These are phyloP conservation scores for Thoracochromis brauschi DNA, from an alignment of 2,113 vertebrate species.

Conservation along the genomic window DNA sequence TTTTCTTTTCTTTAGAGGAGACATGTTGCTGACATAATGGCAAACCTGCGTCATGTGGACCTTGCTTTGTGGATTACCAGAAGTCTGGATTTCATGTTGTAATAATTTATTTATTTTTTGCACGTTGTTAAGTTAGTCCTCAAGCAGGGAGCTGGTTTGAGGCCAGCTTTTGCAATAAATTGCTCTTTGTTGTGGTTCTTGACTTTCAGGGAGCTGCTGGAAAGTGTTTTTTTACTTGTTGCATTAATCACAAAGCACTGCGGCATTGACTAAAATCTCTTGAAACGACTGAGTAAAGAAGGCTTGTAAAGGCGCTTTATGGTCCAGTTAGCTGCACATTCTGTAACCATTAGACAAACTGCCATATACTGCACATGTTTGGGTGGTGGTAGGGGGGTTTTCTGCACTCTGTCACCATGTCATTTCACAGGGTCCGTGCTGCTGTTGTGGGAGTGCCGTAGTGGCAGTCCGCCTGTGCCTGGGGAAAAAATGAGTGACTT, in stretches of 20 bases:
- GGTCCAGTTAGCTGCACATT: neutral
- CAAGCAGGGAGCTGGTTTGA: constrained; percentile 5
- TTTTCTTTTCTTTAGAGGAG: neutral
- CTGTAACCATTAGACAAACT: neutral
- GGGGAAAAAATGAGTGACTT: neutral
- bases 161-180: constrained; percentile 36
- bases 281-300: constrained; percentile 4
- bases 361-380: neutral
- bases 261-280: neutral
- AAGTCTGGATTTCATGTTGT: constrained; percentile 59
- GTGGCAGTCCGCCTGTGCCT: neutral
- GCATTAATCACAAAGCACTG: constrained; percentile 1
- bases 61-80: constrained; percentile 54
- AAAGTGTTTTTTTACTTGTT: neutral
- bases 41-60: constrained; percentile 40
- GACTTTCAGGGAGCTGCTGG: constrained; percentile 10
- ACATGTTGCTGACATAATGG: constrained; percentile 28
- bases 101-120: constrained; percentile 27
- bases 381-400: fast-evolving
- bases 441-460: neutral
- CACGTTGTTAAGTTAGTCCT: constrained; percentile 38
- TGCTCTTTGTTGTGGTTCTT: constrained; percentile 47
- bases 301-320: constrained; percentile 1
- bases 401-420: neutral
- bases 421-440: neutral